These are phyloP conservation scores for Semnornis frantzii DNA, from an alignment of 2,113 vertebrate genomes.

Conservation along the genomic window DNA sequence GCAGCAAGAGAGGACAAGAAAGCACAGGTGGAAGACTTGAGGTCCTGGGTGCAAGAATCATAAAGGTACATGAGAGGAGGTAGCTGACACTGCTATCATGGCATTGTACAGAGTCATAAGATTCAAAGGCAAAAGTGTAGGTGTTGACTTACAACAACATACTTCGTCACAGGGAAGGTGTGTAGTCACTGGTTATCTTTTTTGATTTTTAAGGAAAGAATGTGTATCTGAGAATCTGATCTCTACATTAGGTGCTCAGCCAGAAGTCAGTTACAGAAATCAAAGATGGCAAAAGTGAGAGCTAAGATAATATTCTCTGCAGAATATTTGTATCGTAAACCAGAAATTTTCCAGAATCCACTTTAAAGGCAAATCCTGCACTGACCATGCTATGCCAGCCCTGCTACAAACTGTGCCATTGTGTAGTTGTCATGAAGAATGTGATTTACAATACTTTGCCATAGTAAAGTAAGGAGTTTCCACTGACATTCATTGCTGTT, in stretches of 20 bases:
- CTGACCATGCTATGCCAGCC: neutral
- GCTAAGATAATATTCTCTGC: neutral
- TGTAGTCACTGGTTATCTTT: neutral
- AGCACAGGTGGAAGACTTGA: slow-evolving; percentile 21
- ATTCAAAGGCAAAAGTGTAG: slow-evolving; percentile 4
- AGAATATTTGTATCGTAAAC: neutral
- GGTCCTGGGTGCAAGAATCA: slow-evolving; percentile 13
- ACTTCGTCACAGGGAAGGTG: slow-evolving; percentile 1
- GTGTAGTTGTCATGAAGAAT: neutral
- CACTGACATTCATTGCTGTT: neutral
- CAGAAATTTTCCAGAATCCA: neutral
- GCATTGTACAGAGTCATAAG: neutral
- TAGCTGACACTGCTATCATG: rapidly evolving
- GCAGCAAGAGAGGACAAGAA: slow-evolving; percentile 51
- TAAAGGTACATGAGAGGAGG: neutral
- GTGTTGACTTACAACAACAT: neutral
- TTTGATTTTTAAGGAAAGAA: neutral
- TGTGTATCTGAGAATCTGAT: neutral
- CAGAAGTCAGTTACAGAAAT: neutral
- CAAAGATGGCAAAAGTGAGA: neutral
- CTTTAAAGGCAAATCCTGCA: neutral
- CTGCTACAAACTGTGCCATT: neutral
- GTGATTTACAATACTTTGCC: neutral
- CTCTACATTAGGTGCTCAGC: neutral
- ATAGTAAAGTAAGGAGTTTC: neutral